Evolutionary conservation across 2,888 invertebrate genomes (phyloP), one percentile per base, ranked within the genome.

Genomic region (Acleris laterana): DNA sequence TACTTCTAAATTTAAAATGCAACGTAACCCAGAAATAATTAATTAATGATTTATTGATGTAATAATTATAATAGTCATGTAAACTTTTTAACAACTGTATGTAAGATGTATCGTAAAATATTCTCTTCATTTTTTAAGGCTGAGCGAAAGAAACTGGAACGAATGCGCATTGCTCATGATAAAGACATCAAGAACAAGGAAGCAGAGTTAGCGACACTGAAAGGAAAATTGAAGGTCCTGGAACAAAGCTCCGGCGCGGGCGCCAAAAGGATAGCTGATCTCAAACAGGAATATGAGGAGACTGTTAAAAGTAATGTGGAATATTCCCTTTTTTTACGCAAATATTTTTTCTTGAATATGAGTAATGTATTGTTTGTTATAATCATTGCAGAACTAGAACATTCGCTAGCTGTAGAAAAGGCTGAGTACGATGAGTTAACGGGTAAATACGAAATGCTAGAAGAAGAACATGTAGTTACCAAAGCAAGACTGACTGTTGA

Each of bases 391-490:
- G 96, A 95, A 75, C 82, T 96, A 64, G 96, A 97, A 81, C 93
- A 94, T 74, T 94, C 95, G 38, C 80, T 97, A 48, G 93, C 93
- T 20, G 94, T 93, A 57, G 96, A 96, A 80, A 95, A 94, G 70
- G 95, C 95, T 71, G 96, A 96, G 72, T 96, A 96, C 80, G 96
- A 96, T 56, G 96, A 97, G 74, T 89, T 98, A 62, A 97, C 96
- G 38, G 94, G 95, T 19, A 97, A 96, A 84, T 97, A 97, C 86
- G 97, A 97, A 83, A 94, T 96, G 69, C 86, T 98, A 46, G 96
- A 96, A 81, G 97, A 97, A 82, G 97, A 97, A 78, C 96, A 97
- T 73, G 96, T 97, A 0, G 94, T 96, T 0, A 96, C 96, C 69
- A 97, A 97, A 87, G 96, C 97, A 7, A 95, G 96, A 81, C 89